phyloP scores from a whole-genome alignment of 2,113 vertebrate genomes.

The Melanerpes formicivorus region DNA sequence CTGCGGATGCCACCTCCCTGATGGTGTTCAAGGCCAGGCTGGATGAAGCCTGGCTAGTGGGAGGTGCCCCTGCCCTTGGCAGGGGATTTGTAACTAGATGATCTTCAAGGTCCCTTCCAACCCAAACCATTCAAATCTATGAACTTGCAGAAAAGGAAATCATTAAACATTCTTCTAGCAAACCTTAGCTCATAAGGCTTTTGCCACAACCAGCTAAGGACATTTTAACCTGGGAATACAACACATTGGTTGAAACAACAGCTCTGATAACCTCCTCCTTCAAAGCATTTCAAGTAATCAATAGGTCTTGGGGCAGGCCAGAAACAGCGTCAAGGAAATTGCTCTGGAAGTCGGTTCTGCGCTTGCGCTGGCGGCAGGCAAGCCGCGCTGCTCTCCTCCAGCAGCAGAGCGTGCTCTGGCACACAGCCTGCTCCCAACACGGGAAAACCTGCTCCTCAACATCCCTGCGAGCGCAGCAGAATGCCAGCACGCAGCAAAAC shows the following conservation, averaged over 20 bases:
- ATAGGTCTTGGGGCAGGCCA: not conserved
- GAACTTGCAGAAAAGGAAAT: not conserved
- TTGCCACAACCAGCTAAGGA: not conserved
- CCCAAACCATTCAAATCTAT: too few species aligned
- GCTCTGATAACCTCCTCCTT: not conserved
- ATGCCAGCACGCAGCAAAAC: not conserved
- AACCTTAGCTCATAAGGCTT: not conserved
- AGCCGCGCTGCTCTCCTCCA: not conserved
- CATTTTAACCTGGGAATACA: not conserved
- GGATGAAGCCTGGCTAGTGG: too few species aligned
- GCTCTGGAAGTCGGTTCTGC: not conserved
- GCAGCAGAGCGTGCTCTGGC: conserved; percentile 28
- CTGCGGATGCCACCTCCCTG: too few species aligned
- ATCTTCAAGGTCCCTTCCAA: too few species aligned
- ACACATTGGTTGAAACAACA: not conserved
- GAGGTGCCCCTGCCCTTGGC: too few species aligned
- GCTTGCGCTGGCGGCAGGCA: not conserved
- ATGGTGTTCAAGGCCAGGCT: too few species aligned
- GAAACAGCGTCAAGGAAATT: not conserved
- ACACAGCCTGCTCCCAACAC: conserved; percentile 9
- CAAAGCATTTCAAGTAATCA: not conserved
- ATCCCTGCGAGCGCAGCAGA: not conserved
- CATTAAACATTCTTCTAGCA: not conserved
- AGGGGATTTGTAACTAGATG: too few species aligned
- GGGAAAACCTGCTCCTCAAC: conserved; percentile 45